A percentile compares a stretch with the other conserved stretches of the same genome.
These are phyloP conservation scores for Pteronura brasiliensis DNA, from an alignment of 2,113 vertebrate genomes.

Conservation along the genomic window DNA sequence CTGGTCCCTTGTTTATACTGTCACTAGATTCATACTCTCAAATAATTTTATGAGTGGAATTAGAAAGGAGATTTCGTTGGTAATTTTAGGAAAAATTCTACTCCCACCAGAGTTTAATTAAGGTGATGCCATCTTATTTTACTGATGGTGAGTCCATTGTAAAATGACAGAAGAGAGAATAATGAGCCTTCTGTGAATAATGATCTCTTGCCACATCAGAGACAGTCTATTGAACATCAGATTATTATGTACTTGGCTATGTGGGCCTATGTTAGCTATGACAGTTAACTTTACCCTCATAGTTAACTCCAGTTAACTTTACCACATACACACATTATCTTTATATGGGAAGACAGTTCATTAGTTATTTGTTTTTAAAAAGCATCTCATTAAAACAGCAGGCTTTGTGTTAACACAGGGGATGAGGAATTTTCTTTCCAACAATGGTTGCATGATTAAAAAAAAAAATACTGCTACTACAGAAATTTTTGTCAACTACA, in stretches of 20 bases:
- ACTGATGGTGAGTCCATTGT: not conserved
- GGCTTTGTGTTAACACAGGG: not conserved
- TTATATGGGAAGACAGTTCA: not conserved
- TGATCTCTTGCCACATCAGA: not conserved
- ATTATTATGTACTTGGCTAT: not conserved
- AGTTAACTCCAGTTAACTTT: not conserved
- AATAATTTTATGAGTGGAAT: not conserved
- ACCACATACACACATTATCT: not conserved
- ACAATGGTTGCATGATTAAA: not conserved
- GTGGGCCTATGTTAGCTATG: not conserved
- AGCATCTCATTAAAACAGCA: not conserved
- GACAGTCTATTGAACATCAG: not conserved
- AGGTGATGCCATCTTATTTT: constrained; percentile 5
- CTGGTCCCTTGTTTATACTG: not conserved
- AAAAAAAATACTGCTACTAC: not conserved
- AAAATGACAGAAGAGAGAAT: constrained; percentile 34
- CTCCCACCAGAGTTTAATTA: constrained; percentile 1
- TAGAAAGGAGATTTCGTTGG: constrained; percentile 1
- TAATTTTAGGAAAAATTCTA: constrained; percentile 14
- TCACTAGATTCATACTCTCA: not conserved
- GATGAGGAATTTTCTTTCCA: not conserved
- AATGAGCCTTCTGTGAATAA: constrained; percentile 11
- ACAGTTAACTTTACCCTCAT: not conserved
- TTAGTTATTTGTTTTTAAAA: constrained; percentile 20
- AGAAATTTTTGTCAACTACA: not conserved